Conservation (phyloP, 2,113 vertebrate genomes). For the Dromiciops gliroides region DNA sequence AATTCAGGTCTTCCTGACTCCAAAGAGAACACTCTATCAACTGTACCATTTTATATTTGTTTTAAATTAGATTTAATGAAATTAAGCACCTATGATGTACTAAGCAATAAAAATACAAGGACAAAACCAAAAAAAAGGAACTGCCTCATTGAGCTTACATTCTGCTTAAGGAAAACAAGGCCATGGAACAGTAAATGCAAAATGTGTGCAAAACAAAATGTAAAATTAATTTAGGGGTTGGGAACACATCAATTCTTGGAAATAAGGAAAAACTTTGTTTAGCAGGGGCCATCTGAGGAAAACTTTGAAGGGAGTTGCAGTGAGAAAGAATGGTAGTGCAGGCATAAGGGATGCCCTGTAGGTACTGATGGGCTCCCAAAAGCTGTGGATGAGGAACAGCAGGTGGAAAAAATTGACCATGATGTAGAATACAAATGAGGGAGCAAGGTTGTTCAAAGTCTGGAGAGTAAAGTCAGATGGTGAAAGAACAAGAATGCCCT, state of each 20-base stretch:
- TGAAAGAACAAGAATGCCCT: not conserved
- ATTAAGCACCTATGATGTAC: not conserved
- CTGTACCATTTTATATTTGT: not conserved
- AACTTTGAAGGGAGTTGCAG: not conserved
- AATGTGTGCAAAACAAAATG: not conserved
- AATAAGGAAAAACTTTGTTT: not conserved
- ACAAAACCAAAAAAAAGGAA: not conserved
- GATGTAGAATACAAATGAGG: not conserved
- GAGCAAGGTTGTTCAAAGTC: rapidly evolving
- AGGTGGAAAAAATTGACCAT: no score
- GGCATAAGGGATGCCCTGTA: not conserved
- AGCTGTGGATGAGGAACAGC: not conserved
- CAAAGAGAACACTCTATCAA: no score
- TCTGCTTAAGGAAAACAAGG: not conserved
- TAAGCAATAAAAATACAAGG: not conserved
- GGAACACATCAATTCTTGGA: not conserved
- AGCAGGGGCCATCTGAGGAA: not conserved
- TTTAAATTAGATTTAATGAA: not conserved
- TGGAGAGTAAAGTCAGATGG: not conserved
- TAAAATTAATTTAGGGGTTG: not conserved
- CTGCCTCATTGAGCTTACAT: not conserved
- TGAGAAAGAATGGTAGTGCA: not conserved
- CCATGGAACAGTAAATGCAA: not conserved
- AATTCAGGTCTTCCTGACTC: not conserved
- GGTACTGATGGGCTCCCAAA: not conserved